Base-by-base conservation (phyloP, 2,888 invertebrate species). In the Ornithoptera alexandrae region DNA sequence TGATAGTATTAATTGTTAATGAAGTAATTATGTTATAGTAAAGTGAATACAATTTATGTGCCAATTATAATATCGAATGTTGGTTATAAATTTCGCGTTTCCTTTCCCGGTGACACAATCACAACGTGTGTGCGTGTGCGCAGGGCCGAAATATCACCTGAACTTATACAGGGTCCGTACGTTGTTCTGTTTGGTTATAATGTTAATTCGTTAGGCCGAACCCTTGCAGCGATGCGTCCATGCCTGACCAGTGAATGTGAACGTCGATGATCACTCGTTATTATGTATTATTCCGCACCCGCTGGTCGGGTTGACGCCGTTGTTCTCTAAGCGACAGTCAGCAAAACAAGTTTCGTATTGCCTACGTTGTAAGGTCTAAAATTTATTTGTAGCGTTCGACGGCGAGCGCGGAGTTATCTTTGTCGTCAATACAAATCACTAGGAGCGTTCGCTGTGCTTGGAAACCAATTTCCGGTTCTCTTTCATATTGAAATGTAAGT, bases 401-500 rank as follows among this genome's bases (percentile, higher is more conserved):
- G 72, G 72, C 71, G 75, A 72, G 70, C 71, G 78, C 76, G 78
- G 76, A 75, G 78, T 76, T 77, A 81, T 73, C 75, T 76, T 77
- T 78, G 80, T 75, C 78, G 79, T 83, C 82, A 82, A 83, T 85
- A 87, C 87, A 89, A 88, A 90, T 89, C 88, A 85, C 84, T 82
- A 85, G 82, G 84, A 85, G 83, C 82, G 83, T 88, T 86, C 84
- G 84, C 80, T 79, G 79, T 84, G 87, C 89, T 89, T 87, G 82
- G 86, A 83, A 90, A 90, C 88, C 90, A 92, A 92, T 92, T 91
- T 92, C 92, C 91, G 81, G 86, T 85, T 82, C 85, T 78, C 85
- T 89, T 90, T 89, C 84, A 88, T 87, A 90, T 91, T 90, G 89
- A 86, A 91, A 89, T 90, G 84, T 87, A 84, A 89, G 88, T 88